Conservation (phyloP, 1,140 invertebrate genomes). For the Physella acuta region DNA sequence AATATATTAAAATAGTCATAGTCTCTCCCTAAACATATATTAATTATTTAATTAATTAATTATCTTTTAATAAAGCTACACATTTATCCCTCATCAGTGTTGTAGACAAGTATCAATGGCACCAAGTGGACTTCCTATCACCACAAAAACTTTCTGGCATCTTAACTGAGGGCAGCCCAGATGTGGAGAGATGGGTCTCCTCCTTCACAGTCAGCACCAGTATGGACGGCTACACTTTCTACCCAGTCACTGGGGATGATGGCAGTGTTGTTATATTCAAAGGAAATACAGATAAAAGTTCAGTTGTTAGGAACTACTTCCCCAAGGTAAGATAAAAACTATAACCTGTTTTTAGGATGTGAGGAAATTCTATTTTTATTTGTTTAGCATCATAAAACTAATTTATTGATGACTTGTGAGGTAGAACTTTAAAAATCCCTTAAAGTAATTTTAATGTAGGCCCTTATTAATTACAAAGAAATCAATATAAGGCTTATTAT, state of each 20-base stretch:
- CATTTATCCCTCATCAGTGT: constrained; percentile 22
- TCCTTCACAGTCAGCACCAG: no score
- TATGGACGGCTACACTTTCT: no score
- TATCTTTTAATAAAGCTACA: not conserved
- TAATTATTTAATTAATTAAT: not conserved
- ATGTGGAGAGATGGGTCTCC: constrained; percentile 31
- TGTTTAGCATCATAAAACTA: no score
- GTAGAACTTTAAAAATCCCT: no score
- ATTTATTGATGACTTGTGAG: no score
- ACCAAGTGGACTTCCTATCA: constrained; percentile 28
- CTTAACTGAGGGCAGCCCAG: constrained; percentile 34
- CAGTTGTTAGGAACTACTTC: constrained; percentile 26
- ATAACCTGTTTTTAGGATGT: not conserved
- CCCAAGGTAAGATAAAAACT: constrained; percentile 2
- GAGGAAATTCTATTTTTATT: not conserved
- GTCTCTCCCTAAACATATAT: not conserved
- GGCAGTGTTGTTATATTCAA: constrained; percentile 26
- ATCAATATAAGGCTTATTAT: no score
- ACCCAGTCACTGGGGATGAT: constrained; percentile 5
- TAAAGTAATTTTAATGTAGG: no score
- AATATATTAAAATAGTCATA: no score
- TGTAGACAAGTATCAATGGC: constrained; percentile 29
- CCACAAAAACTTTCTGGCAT: constrained; percentile 31
- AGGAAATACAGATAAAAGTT: constrained; percentile 33
- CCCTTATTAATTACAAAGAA: no score